Base-by-base conservation (phyloP, 2,113 vertebrate genomes). In the Peromyscus polionotus region DNA sequence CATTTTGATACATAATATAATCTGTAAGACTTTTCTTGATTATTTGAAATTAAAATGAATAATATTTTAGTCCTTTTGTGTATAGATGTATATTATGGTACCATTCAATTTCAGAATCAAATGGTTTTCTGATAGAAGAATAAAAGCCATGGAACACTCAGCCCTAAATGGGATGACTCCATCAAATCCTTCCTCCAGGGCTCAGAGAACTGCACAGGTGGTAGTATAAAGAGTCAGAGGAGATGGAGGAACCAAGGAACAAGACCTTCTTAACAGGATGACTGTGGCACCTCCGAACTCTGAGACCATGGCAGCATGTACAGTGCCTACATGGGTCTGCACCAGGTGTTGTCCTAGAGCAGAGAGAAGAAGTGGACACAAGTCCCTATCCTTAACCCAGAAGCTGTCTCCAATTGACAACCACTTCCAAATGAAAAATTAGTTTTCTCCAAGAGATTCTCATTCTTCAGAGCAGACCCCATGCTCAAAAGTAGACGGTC, bases 1-100 rank as follows among this genome's bases (percentile, higher is more conserved):
- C 24, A 33, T 57, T 61, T 72, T 65, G 81, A 72, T 48, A 11
- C 26, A 88, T 76, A 90, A 42, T 8, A 42, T 8, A 42, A 39
- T 68, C 13, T 72, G 9, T 77, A 22, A 65, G 28, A 22, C 2
- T 81, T 96, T 70, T 70, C 7, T 57, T 68, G 36, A 14, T 1
- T 51, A 57, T n/a, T 88, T 93, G 63, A 79, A 93, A 93, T 65
- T 91, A 68, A 48, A n/a, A 91, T 13, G 70, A 88, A 83, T 33
- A 24, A 61, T 51, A 11, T 39, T 63, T 84, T 84, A 42, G 1
- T 84, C 19, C 36, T 31, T 31, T 83, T 96, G 14, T 73, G 26
- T 84, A 8, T 36, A 84, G 73, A 93, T 24, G 54, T 14, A 79
- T 39, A 91, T 67, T 79, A 88, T 33, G 59, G 70, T 5, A 90